phyloP scores from a whole-genome alignment of 2,797 vertebrate species.

The Ciconia nigra region DNA sequence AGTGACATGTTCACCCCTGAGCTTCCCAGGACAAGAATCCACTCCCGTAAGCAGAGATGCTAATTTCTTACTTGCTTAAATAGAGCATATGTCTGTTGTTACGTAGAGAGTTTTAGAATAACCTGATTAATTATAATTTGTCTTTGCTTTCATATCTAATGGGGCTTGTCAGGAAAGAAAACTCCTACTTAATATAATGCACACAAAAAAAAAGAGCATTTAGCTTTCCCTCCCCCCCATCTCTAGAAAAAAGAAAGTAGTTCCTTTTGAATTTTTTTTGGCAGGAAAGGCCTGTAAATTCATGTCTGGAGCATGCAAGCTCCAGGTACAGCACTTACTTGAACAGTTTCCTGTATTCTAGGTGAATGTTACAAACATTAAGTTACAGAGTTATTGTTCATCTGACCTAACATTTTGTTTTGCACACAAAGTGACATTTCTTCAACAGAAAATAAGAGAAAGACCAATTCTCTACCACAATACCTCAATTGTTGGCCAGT shows the following conservation, averaged over 20 bases:
- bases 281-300: not conserved
- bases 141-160: not conserved
- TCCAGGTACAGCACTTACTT: not conserved
- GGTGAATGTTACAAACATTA: not conserved
- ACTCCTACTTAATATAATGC: not conserved
- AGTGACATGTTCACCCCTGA: not conserved
- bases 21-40: not conserved
- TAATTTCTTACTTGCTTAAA: not conserved
- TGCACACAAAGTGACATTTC: not conserved
- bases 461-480: not conserved
- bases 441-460: not conserved
- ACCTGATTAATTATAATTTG: not conserved
- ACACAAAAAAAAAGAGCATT: not conserved
- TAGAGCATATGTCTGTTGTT: fast-evolving
- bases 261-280: not conserved
- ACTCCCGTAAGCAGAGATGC: not conserved
- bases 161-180: not conserved
- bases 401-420: not conserved
- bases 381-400: not conserved
- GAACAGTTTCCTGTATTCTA: not conserved
- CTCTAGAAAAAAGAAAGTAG: not conserved
- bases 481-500: not conserved
- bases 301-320: not conserved
- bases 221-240: not conserved
- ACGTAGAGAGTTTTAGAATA: not conserved